A percentile compares a stretch with the other conserved stretches of the same genome.
Evolutionary conservation across 2,113 vertebrate genomes (phyloP).

Genomic region (Tyrannus savana): DNA sequence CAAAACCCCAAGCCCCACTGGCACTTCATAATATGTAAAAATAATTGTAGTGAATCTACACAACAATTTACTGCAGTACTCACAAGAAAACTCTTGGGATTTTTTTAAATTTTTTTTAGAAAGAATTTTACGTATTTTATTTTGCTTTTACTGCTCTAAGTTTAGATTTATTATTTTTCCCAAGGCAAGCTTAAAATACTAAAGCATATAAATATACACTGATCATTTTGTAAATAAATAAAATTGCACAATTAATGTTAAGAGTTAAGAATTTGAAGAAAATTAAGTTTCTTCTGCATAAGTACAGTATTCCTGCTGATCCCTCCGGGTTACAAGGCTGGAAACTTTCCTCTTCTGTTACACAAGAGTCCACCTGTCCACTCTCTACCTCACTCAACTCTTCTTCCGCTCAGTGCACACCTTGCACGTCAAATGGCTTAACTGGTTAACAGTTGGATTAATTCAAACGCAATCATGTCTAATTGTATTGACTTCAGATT

Average conservation of each 20-base stretch:
- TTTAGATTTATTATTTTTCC: not conserved
- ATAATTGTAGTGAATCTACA: not conserved
- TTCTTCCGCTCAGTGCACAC: rapidly evolving
- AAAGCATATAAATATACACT: not conserved
- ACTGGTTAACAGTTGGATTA: not conserved
- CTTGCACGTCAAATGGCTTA: not conserved
- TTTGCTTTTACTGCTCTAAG: not conserved
- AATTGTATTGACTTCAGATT: not conserved
- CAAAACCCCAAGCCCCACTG: not conserved
- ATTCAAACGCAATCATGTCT: not conserved
- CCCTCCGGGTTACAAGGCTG: not conserved
- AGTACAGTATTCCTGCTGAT: not conserved
- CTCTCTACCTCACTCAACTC: not conserved
- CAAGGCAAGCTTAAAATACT: not conserved
- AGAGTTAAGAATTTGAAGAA: not conserved
- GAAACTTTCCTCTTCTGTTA: not conserved
- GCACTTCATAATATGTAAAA: not conserved
- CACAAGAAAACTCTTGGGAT: not conserved
- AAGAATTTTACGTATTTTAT: not conserved
- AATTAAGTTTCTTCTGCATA: not conserved
- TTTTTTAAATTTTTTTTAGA: not conserved
- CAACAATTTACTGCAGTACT: not conserved
- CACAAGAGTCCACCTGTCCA: not conserved
- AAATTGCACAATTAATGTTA: not conserved
- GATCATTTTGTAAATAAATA: not conserved